Percentiles rank a stretch among this genome's conserved stretches.
These are phyloP conservation scores for Pocillopora damicornis DNA, from an alignment of 64 coral and sea anemone species.

Conservation along the genomic window DNA sequence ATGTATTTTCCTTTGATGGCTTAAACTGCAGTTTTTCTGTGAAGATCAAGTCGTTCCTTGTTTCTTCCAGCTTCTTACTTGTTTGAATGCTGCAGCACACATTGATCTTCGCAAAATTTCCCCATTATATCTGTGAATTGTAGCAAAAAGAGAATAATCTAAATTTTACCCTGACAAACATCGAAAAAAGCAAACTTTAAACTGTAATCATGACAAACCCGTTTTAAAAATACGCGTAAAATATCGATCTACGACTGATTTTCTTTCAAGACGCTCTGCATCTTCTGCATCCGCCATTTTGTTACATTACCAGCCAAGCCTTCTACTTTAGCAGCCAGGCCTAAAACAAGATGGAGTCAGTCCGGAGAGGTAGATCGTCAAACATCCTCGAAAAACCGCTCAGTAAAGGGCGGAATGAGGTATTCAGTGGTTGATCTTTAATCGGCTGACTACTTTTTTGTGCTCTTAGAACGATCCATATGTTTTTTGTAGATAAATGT, in stretches of 20 bases:
- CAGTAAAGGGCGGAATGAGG: constrained; percentile 98
- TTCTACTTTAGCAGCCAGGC: constrained; percentile 47
- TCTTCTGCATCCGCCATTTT: constrained; percentile 64
- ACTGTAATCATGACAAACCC: not conserved
- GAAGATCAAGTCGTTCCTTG: too few relatives aligned
- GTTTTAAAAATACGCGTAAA: constrained; percentile 61
- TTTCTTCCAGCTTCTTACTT: constrained; percentile 49
- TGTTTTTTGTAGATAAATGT: constrained; percentile 83
- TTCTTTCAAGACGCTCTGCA: not conserved
- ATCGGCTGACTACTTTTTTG: not conserved
- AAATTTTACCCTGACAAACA: not conserved
- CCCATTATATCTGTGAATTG: constrained; percentile 68
- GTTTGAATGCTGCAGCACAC: constrained; percentile 98
- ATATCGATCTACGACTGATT: constrained; percentile 75
- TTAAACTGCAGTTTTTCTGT: not conserved
- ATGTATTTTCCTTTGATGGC: not conserved
- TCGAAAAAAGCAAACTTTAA: not conserved
- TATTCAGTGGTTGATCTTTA: not conserved
- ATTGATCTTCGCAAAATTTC: constrained; percentile 70
- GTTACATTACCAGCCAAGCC: not conserved
- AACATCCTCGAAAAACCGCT: constrained; percentile 97
- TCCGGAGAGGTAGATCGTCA: constrained; percentile 71
- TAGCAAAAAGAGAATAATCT: not conserved
- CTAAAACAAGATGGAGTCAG: constrained; percentile 80
- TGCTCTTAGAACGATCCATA: not conserved